Percentiles rank a stretch among this genome's conserved stretches.
Evolutionary conservation across 2,113 vertebrate species (phyloP).

Genomic region (Narcine bancroftii): DNA sequence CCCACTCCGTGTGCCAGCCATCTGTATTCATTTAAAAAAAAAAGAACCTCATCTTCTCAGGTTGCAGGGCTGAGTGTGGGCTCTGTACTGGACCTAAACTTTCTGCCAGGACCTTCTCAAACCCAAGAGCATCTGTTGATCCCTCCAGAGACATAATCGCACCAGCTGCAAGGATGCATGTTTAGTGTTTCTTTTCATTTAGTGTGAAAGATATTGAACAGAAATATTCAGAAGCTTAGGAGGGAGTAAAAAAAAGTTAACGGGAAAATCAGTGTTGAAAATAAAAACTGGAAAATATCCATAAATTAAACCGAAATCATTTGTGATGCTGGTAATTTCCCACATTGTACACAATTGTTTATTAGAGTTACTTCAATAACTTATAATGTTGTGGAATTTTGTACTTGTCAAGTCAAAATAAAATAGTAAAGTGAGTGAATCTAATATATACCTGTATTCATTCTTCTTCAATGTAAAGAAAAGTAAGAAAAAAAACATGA

Average conservation of each 20-base stretch:
- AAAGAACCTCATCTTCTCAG: constrained; percentile 64
- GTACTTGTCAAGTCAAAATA: background rate
- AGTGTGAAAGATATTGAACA: constrained; percentile 88
- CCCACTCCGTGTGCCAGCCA: constrained; percentile 67
- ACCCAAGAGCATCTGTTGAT: constrained; percentile 61
- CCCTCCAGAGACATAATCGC: constrained; percentile 70
- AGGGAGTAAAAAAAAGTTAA: constrained; percentile 50
- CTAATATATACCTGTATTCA: background rate
- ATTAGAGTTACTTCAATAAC: constrained; percentile 46
- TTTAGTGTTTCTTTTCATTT: constrained; percentile 81
- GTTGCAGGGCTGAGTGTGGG: constrained; percentile 80
- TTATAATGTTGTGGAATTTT: constrained; percentile 39
- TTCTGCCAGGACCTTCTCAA: constrained; percentile 81
- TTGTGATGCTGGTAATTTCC: constrained; percentile 56
- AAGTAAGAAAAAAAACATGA: background rate
- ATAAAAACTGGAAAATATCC: constrained; percentile 65
- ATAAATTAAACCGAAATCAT: constrained; percentile 65
- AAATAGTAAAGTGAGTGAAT: constrained; percentile 14
- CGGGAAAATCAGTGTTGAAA: constrained; percentile 51
- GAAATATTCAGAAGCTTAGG: constrained; percentile 80
- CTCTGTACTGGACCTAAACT: constrained; percentile 60
- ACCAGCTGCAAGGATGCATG: constrained; percentile 78
- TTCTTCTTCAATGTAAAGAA: background rate
- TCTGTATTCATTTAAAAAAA: constrained; percentile 86
- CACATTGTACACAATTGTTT: constrained; percentile 59